Evolutionary conservation across 2,113 vertebrate species (phyloP).

Genomic region (Corapipo altera): DNA sequence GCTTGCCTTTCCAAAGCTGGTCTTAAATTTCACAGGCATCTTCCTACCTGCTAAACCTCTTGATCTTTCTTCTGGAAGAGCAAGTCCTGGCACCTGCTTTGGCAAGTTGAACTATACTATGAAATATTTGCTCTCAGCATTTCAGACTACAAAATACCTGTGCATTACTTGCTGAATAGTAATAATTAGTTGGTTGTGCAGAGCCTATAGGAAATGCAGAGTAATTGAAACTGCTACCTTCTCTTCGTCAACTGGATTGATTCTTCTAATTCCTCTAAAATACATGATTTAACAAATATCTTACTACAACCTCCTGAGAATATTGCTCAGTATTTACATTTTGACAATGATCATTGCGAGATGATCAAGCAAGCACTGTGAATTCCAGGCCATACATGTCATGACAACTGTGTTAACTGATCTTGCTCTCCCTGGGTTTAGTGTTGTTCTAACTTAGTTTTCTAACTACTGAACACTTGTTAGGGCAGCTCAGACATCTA

Average conservation of each 20-base stretch:
- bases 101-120: background rate
- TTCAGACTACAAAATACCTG: background rate
- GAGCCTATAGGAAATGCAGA: background rate
- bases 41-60: background rate
- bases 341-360: background rate
- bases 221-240: background rate
- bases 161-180: background rate
- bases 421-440: background rate
- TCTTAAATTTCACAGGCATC: background rate
- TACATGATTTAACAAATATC: background rate
- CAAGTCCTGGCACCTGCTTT: background rate
- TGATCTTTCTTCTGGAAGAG: background rate
- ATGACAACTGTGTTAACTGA: background rate
- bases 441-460: background rate
- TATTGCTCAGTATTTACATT: background rate
- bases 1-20: background rate
- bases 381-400: background rate
- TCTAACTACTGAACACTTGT: background rate
- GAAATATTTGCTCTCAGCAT: background rate
- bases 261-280: background rate
- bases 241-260: background rate
- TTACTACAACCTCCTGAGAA: background rate
- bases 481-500: background rate
- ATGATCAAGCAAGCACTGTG: background rate
- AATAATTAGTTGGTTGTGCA: background rate